A percentile compares a stretch with the other conserved stretches of the same genome.
Conservation (phyloP, 2,888 invertebrate species). For the Agriopis aurantiaria region DNA sequence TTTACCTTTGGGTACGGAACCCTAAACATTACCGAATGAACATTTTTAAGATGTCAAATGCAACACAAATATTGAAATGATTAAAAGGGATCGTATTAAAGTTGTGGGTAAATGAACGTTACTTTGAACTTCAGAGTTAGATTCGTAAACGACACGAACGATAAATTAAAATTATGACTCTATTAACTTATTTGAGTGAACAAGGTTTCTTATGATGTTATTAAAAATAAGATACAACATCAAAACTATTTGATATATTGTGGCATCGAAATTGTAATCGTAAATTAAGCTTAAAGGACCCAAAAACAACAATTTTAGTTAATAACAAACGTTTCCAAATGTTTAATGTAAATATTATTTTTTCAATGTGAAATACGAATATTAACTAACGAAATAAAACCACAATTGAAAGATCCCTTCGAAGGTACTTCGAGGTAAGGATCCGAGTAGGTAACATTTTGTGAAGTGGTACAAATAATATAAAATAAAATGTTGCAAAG, state of each 20-base stretch:
- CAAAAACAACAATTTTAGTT: constrained; percentile 36
- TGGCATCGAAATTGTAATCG: constrained; percentile 28
- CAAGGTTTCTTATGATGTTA: constrained; percentile 23
- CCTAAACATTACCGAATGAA: constrained; percentile 67
- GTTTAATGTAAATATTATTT: constrained; percentile 14
- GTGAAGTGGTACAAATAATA: constrained; percentile 1
- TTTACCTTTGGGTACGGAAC: too few relatives aligned
- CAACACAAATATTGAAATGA: constrained; percentile 51
- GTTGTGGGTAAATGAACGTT: constrained; percentile 27
- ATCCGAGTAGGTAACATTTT: constrained; percentile 1
- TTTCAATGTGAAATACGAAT: constrained; percentile 3
- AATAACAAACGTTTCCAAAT: constrained; percentile 23
- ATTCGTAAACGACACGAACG: constrained; percentile 6
- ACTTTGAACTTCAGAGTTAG: constrained; percentile 14
- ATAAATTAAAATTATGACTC: constrained; percentile 40
- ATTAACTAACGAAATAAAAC: constrained; percentile 14
- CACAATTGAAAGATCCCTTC: constrained; percentile 6
- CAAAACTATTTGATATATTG: constrained; percentile 21
- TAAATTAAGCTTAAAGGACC: constrained; percentile 38
- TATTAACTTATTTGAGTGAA: constrained; percentile 35
- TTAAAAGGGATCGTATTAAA: constrained; percentile 37
- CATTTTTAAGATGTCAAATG: constrained; percentile 61
- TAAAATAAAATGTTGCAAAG: constrained; percentile 6
- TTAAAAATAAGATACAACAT: constrained; percentile 6
- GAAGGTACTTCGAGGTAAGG: neutral